These are phyloP conservation scores for Campoplex capitator DNA, from an alignment of 2,888 invertebrate species.

Conservation along the genomic window DNA sequence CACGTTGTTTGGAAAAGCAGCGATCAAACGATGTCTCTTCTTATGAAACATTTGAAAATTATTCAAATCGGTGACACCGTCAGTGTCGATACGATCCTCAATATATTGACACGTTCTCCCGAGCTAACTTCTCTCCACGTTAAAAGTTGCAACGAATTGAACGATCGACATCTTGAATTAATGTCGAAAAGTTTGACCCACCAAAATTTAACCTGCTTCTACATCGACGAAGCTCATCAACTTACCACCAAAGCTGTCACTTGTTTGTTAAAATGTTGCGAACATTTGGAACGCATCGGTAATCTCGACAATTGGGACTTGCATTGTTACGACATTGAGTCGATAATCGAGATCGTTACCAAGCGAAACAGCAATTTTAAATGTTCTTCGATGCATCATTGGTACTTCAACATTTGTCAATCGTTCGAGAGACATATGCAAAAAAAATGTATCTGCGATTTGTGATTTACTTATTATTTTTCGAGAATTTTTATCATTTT, in stretches of 20 bases:
- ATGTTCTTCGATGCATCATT: slow-evolving; percentile 83
- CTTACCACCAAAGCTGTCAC: slow-evolving; percentile 80
- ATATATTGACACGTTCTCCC: slow-evolving; percentile 81
- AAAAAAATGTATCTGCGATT: slow-evolving; percentile 35
- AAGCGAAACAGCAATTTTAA: slow-evolving; percentile 83
- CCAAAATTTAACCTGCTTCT: slow-evolving; percentile 82
- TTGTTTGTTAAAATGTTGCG: slow-evolving; percentile 80
- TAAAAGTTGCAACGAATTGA: slow-evolving; percentile 83
- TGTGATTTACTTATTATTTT: neutral
- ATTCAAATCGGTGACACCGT: slow-evolving; percentile 82
- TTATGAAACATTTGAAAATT: slow-evolving; percentile 78
- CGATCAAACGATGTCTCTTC: slow-evolving; percentile 74
- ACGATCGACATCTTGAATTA: slow-evolving; percentile 80
- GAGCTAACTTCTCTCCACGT: slow-evolving; percentile 81
- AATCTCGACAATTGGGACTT: slow-evolving; percentile 84
- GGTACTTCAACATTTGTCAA: slow-evolving; percentile 82
- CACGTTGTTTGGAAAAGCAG: slow-evolving; percentile 73
- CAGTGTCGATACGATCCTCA: slow-evolving; percentile 79
- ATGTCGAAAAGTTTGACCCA: slow-evolving; percentile 63
- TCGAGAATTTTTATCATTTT: neutral
- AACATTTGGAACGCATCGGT: slow-evolving; percentile 81
- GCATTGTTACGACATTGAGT: slow-evolving; percentile 81
- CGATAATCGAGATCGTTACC: slow-evolving; percentile 78
- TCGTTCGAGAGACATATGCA: slow-evolving; percentile 7
- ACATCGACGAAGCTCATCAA: slow-evolving; percentile 83